Percentiles rank a stretch among this genome's conserved stretches.
phyloP scores from a whole-genome alignment of 30 jellyfish, hydroid and myxozoan species.

The Hydra vulgaris region DNA sequence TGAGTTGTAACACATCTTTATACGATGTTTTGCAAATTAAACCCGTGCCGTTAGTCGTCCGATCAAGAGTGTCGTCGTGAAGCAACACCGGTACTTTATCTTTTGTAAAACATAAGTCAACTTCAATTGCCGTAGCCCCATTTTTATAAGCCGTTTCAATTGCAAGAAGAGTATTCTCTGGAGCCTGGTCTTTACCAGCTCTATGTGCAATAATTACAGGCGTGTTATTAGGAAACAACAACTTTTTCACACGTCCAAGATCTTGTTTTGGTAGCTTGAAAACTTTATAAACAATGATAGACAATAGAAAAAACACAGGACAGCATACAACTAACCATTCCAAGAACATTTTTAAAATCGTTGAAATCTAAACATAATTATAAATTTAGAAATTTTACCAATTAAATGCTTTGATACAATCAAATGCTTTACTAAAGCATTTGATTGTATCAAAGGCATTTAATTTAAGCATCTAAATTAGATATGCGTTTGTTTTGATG shows the following conservation, averaged over 20 bases:
- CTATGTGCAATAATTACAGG: constrained; percentile 81
- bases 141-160: constrained; percentile 60
- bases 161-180: constrained; percentile 73
- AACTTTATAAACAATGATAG: constrained; percentile 8
- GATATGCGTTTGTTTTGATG: too few species aligned
- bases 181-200: constrained; percentile 88
- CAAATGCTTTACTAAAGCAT: too few species aligned
- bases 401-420: too few species aligned
- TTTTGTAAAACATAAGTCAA: constrained; percentile 65
- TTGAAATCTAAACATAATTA: too few species aligned
- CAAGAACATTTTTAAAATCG: neutral
- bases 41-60: constrained; percentile 76
- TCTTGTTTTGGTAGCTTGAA: constrained; percentile 47
- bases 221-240: constrained; percentile 11
- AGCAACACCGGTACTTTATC: constrained; percentile 52
- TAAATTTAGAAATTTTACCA: too few species aligned
- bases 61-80: constrained; percentile 82
- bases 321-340: neutral
- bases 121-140: constrained; percentile 87
- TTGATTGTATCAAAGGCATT: too few species aligned
- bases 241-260: neutral
- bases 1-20: constrained; percentile 42
- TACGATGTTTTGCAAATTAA: constrained; percentile 18
- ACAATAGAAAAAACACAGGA: neutral
- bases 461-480: too few species aligned